Evolutionary conservation across 1,140 invertebrate genomes (phyloP).

Genomic region (Neodiprion lecontei): DNA sequence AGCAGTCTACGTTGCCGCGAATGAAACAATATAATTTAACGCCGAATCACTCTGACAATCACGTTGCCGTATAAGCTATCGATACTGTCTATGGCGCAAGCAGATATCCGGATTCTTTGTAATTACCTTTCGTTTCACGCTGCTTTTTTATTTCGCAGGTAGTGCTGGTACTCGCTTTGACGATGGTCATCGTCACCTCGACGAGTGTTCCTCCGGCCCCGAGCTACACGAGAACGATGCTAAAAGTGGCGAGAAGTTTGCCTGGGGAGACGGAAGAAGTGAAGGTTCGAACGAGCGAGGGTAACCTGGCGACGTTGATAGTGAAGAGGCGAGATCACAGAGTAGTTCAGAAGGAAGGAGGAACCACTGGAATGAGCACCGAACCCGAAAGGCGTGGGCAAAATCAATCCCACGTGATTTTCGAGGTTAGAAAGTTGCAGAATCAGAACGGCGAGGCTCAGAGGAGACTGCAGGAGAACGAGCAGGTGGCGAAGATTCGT

Average conservation of each 20-base stretch:
- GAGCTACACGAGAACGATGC: slow-evolving; percentile 71
- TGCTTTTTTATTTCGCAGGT: slow-evolving; percentile 30
- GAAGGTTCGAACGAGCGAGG: slow-evolving; percentile 76
- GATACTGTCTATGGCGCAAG: too few species aligned
- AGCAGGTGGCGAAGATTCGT: background rate
- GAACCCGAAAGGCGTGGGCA: background rate
- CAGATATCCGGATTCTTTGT: too few species aligned
- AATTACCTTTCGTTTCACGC: too few species aligned
- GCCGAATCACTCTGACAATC: too few species aligned
- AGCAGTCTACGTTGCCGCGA: too few species aligned
- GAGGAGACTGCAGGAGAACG: background rate
- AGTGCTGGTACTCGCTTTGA: slow-evolving; percentile 21
- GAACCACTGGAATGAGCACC: background rate
- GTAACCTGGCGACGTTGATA: slow-evolving; percentile 76
- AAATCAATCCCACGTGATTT: background rate
- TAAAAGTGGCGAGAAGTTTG: slow-evolving; percentile 79
- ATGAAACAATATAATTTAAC: too few species aligned
- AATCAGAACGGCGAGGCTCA: background rate
- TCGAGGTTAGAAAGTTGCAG: background rate
- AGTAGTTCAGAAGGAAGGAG: background rate
- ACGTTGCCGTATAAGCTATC: too few species aligned
- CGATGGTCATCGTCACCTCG: slow-evolving; percentile 23
- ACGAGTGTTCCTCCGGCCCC: slow-evolving; percentile 52
- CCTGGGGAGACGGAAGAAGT: slow-evolving; percentile 77
- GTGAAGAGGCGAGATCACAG: slow-evolving; percentile 73